Percentiles rank a stretch among this genome's conserved stretches.
These are phyloP conservation scores for Potorous gilbertii DNA, from an alignment of 2,797 vertebrate genomes.

Conservation along the genomic window DNA sequence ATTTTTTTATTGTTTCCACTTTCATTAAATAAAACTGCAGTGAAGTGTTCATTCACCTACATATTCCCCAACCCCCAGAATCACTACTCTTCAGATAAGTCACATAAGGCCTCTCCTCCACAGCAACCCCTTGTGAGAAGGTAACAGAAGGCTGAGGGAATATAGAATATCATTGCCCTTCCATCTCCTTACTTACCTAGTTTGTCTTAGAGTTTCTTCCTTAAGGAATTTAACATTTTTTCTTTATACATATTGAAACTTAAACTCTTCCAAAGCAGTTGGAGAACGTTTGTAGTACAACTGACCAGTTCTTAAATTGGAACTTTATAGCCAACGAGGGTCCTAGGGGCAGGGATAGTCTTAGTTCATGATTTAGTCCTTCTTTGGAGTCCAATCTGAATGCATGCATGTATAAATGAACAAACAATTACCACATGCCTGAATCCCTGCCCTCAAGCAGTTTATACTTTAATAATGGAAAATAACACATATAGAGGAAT, in stretches of 20 bases:
- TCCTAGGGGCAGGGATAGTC: background rate
- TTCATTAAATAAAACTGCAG: background rate
- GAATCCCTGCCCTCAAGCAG: background rate
- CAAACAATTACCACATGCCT: background rate
- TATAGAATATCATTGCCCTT: background rate
- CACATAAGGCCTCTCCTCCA: background rate
- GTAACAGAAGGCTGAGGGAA: background rate
- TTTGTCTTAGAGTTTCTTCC: background rate
- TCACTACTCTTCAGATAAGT: background rate
- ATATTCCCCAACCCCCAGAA: background rate
- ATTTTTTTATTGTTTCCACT: background rate
- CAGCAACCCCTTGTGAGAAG: background rate
- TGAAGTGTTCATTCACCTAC: background rate
- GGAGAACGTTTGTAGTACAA: background rate
- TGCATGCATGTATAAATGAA: background rate
- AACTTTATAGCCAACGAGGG: background rate
- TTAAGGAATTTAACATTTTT: background rate
- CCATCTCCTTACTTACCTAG: background rate
- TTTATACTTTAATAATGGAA: background rate
- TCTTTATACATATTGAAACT: background rate
- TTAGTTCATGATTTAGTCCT: background rate
- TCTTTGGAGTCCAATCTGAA: background rate
- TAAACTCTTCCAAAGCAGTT: background rate
- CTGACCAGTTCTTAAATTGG: background rate
- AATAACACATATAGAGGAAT: background rate